Evolutionary conservation across 2,113 vertebrate species (phyloP), one percentile per base, ranked within the genome.

Genomic region (Vanacampus margaritifer): DNA sequence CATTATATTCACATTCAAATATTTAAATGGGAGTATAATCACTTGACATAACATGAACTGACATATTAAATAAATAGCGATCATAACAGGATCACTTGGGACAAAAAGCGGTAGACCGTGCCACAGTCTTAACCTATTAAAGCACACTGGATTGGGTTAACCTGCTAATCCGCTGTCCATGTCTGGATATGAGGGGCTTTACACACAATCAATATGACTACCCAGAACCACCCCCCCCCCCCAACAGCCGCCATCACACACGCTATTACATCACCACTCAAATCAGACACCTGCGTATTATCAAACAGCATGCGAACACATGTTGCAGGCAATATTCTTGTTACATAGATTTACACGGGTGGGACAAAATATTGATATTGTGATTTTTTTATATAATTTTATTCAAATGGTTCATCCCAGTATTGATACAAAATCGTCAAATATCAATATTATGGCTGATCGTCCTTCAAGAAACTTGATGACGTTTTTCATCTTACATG

Each of bases 161-260:
- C 86, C 85, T 86, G 73, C 73, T 81, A 89, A 84, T 87, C 87
- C 84, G 71, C 72, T 75, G 57, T 78, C 35, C 14, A 21, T 78
- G 77, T 84, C 69, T 79, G 76, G 51, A 24, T 67, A 63, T 67
- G 53, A 68, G 66, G 59, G 67, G 82, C 71, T 91, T 90, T 83
- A 79, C 63, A 76, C 75, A 83, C 76, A 84, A 85, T 89, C 86
- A 88, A 85, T 87, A 86, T 79, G 78, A 87, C 86, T n/a, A n/a
- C n/a, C n/a, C n/a, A n/a, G 71, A 82, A 69, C 5, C 21, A 5
- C 50, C n/a, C n/a, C 3, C 23, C 51, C 23, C 24, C 54, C 24
- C 64, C 70, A 58, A 51, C 64, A 65, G 39, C 57, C 58, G 59
- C 65, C 61, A 26, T 48, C 24, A 11, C 66, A 41, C 35, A 50